A percentile compares a stretch with the other conserved stretches of the same genome.
Conservation (phyloP, 2,113 vertebrate genomes). For the Philantomba maxwellii region DNA sequence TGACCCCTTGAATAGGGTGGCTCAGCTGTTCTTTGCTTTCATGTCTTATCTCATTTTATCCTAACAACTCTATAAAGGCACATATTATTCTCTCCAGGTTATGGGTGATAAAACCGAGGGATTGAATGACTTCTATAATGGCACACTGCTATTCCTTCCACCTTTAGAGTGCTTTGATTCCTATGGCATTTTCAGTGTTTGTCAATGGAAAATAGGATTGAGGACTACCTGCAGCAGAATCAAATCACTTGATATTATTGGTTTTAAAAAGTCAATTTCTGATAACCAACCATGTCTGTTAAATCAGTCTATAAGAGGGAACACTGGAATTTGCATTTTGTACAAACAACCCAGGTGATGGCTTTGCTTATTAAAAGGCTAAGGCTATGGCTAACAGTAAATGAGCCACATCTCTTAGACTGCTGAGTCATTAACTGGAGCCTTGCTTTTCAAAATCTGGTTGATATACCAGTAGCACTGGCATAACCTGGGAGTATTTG, state of each 20-base stretch:
- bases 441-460: background rate
- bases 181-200: background rate
- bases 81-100: constrained; percentile 19
- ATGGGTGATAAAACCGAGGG: constrained; percentile 32
- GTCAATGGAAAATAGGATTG: background rate
- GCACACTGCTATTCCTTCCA: background rate
- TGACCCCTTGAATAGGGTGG: constrained; percentile 41
- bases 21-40: constrained; percentile 44
- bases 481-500: background rate
- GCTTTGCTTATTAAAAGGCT: background rate
- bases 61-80: constrained; percentile 47
- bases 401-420: background rate
- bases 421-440: background rate
- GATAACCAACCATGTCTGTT: background rate
- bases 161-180: constrained; percentile 33
- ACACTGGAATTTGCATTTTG: background rate
- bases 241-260: background rate
- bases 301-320: background rate
- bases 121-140: constrained; percentile 16
- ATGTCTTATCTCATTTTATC: constrained; percentile 48
- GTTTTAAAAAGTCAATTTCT: background rate
- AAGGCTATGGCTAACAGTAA: background rate
- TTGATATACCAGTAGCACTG: background rate
- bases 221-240: background rate
- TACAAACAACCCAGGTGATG: background rate